These are phyloP conservation scores for Protobothrops mucrosquamatus DNA, from an alignment of 2,113 vertebrate species.

Conservation along the genomic window DNA sequence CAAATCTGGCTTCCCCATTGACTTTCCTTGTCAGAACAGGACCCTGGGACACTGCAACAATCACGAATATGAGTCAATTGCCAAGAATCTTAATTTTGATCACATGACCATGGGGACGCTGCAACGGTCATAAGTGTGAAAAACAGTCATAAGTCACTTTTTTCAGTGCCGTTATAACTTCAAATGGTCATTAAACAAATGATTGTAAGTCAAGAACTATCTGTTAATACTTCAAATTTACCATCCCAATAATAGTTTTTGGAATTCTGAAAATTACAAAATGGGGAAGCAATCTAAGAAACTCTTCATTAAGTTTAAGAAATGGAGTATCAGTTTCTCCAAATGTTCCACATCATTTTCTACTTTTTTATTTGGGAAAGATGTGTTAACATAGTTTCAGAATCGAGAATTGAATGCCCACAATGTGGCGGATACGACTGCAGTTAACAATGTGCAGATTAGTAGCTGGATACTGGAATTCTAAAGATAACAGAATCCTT, in stretches of 20 bases:
- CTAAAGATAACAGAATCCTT: neutral
- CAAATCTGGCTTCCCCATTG: neutral
- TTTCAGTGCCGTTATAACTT: neutral
- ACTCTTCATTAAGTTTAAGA: slow-evolving; percentile 9
- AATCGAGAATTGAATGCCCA: neutral
- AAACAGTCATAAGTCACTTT: neutral
- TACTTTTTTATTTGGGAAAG: neutral
- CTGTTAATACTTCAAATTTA: slow-evolving; percentile 53
- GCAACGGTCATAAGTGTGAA: neutral
- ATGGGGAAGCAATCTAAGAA: slow-evolving; percentile 49
- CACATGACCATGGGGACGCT: neutral
- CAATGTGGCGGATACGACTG: neutral
- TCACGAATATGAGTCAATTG: neutral
- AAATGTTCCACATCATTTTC: neutral
- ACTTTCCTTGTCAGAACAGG: neutral
- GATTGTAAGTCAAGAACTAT: neutral
- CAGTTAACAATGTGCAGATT: neutral
- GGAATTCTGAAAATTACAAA: slow-evolving; percentile 48
- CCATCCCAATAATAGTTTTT: slow-evolving; percentile 54
- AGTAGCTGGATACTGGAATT: neutral
- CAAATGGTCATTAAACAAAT: neutral
- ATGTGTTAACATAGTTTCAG: neutral
- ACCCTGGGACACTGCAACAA: neutral
- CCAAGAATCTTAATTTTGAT: neutral
- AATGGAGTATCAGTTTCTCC: neutral